These are phyloP conservation scores for Tonatia bakeri DNA, from an alignment of 2,113 vertebrate genomes.

Conservation along the genomic window DNA sequence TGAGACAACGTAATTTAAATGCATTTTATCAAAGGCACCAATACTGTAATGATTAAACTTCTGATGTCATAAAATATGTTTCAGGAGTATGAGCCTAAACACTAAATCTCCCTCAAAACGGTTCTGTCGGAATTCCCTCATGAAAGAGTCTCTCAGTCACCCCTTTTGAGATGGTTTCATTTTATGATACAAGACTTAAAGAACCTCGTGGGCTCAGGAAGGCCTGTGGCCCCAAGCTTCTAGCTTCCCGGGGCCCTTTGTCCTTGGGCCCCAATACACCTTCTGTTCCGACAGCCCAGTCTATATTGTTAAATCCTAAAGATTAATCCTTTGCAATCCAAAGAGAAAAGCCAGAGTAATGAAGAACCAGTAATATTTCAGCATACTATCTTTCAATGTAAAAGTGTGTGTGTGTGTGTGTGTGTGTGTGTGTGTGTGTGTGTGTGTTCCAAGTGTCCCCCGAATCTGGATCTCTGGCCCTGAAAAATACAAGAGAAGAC, in stretches of 20 bases:
- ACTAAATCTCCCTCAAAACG: slow-evolving; percentile 72
- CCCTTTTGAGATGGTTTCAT: slow-evolving; percentile 63
- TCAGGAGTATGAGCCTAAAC: slow-evolving; percentile 62
- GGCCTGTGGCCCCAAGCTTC: not conserved
- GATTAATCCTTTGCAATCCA: not conserved
- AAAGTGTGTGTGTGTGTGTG: not conserved
- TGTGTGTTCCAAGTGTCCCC: not conserved
- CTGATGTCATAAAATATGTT: slow-evolving; percentile 72
- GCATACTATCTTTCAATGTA: not conserved
- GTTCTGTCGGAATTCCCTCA: slow-evolving; percentile 58
- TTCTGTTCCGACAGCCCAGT: not conserved
- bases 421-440: not conserved
- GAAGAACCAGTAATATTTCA: not conserved
- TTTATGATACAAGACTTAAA: slow-evolving; percentile 71
- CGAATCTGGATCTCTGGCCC: not conserved
- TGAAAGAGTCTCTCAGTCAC: slow-evolving; percentile 66
- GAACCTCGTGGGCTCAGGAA: slow-evolving; percentile 48
- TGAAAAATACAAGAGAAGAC: not conserved
- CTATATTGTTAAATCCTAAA: not conserved
- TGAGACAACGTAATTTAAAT: slow-evolving; percentile 71
- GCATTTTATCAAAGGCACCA: slow-evolving; percentile 64
- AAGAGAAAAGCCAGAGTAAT: not conserved
- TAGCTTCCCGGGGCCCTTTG: not conserved
- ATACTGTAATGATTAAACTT: slow-evolving; percentile 70
- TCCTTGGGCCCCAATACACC: rapidly evolving